Percentiles rank a stretch among this genome's conserved stretches.
Evolutionary conservation across 2,888 invertebrate genomes (phyloP).

Genomic region (Chrysolina oricalcia): DNA sequence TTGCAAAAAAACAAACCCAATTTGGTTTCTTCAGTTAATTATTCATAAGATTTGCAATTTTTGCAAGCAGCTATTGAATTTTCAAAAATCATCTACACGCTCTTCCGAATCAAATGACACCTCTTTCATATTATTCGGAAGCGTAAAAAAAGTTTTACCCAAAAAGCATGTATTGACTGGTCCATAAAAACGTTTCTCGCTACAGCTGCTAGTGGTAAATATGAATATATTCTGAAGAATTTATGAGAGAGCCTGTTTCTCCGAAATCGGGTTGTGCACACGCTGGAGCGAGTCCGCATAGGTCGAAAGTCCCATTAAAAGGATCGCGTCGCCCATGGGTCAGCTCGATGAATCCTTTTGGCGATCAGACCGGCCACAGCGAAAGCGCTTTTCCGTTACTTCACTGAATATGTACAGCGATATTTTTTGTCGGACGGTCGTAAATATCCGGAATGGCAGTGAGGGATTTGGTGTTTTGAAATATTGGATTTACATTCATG

Average conservation of each 20-base stretch:
- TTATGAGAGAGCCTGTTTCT: background rate
- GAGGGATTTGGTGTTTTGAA: background rate
- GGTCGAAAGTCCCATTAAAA: slow-evolving; percentile 17
- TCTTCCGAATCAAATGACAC: too few relatives aligned
- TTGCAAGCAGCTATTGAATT: too few relatives aligned
- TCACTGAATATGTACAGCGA: background rate
- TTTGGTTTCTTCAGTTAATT: too few relatives aligned
- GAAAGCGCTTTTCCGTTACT: background rate
- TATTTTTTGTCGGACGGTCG: background rate
- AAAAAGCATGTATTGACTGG: too few relatives aligned
- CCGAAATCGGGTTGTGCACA: background rate
- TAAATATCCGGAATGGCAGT: slow-evolving; percentile 2
- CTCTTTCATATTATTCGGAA: too few relatives aligned
- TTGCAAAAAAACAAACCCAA: too few relatives aligned
- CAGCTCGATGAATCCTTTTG: slow-evolving; percentile 4
- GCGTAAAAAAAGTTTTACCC: too few relatives aligned
- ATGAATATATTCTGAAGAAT: slow-evolving; percentile 4
- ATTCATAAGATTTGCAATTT: too few relatives aligned
- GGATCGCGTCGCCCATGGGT: background rate
- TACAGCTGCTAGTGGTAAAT: background rate
- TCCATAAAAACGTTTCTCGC: too few relatives aligned
- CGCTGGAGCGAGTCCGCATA: background rate
- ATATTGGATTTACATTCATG: too few relatives aligned
- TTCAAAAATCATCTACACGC: too few relatives aligned
- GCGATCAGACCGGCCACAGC: background rate